phyloP scores from a whole-genome alignment of 92 coral and sea anemone genomes.

The Palythoa grandis region DNA sequence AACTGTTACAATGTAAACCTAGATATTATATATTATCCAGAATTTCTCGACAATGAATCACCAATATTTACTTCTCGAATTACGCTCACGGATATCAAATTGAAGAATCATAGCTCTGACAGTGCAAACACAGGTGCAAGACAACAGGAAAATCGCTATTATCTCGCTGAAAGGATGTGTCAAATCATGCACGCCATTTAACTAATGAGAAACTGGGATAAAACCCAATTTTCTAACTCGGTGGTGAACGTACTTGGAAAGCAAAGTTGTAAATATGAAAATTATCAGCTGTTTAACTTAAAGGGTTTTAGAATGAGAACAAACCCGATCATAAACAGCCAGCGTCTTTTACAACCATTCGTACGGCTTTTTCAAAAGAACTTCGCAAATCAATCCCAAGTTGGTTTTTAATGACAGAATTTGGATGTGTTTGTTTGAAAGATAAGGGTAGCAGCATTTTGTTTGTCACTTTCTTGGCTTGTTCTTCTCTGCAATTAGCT shows the following conservation, averaged over 20 bases:
- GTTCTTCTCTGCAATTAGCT: too few relatives aligned
- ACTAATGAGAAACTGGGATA: neutral
- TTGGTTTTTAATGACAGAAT: neutral
- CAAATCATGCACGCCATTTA: neutral
- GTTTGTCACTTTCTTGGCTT: too few relatives aligned
- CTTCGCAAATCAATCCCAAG: neutral
- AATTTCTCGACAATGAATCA: neutral
- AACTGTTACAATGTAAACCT: constrained; percentile 12
- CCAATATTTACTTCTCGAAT: constrained; percentile 28
- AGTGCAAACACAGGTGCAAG: constrained; percentile 30
- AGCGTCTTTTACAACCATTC: neutral
- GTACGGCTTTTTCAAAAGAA: neutral
- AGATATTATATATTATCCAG: neutral
- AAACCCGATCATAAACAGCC: neutral
- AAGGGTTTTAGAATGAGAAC: neutral
- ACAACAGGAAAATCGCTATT: neutral
- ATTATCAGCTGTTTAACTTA: constrained; percentile 10
- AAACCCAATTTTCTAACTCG: neutral
- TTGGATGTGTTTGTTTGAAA: neutral
- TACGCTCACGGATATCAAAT: constrained; percentile 13
- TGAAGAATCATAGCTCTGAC: neutral
- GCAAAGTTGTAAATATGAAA: neutral
- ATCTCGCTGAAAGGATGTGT: constrained; percentile 15
- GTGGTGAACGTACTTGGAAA: neutral
- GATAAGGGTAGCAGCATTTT: too few relatives aligned